Evolutionary conservation across 2,888 invertebrate genomes (phyloP).

Genomic region (Drosophila anomalata): DNA sequence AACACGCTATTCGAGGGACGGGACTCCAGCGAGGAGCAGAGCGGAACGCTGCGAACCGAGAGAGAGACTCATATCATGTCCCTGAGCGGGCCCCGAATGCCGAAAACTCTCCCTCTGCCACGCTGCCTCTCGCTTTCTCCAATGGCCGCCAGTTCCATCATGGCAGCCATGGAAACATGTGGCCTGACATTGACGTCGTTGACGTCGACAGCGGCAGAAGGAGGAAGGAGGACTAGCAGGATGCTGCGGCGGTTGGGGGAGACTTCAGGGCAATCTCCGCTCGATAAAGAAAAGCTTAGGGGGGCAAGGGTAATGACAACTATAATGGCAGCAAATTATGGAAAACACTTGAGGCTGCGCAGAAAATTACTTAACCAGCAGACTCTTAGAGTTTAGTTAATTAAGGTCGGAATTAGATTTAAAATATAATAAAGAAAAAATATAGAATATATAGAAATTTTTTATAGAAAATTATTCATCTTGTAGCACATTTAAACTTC

Average conservation of each 20-base stretch:
- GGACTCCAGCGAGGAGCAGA: constrained; percentile 40
- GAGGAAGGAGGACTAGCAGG: constrained; percentile 4
- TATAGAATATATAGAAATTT: no score
- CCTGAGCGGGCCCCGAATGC: constrained; percentile 55
- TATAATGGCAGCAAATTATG: constrained; percentile 27
- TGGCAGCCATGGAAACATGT: constrained; percentile 77
- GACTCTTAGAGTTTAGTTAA: not conserved
- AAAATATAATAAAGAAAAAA: not conserved
- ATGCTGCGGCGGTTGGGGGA: not conserved
- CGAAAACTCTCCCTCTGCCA: constrained; percentile 24
- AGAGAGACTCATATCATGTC: constrained; percentile 57
- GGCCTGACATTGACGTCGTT: constrained; percentile 62
- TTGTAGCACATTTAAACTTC: no score
- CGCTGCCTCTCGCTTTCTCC: constrained; percentile 36
- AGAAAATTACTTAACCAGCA: not conserved
- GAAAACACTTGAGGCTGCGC: not conserved
- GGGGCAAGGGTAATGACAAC: constrained; percentile 15
- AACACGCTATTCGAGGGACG: constrained; percentile 80
- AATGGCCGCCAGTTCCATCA: constrained; percentile 53
- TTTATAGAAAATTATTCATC: no score
- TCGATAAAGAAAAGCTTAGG: constrained; percentile 15
- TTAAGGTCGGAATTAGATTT: not conserved
- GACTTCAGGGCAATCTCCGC: not conserved
- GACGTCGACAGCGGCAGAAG: constrained; percentile 11
- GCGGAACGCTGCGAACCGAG: constrained; percentile 5